Evolutionary conservation across 1,140 invertebrate genomes (phyloP).

Genomic region (Galleria mellonella): DNA sequence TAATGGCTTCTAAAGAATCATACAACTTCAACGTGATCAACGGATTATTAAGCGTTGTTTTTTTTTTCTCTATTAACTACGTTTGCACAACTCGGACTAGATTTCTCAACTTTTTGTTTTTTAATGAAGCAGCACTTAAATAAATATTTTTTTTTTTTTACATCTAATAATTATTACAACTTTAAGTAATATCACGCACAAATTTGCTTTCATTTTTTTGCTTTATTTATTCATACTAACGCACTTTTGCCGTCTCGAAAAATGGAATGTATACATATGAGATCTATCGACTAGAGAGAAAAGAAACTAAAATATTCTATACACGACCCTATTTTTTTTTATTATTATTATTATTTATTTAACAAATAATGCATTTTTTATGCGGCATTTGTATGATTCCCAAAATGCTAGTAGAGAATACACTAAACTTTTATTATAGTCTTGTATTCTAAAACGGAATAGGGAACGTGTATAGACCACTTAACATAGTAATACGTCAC

Average conservation of each 20-base stretch:
- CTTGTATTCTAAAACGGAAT: no score
- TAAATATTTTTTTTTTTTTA: constrained; percentile 24
- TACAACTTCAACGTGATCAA: no score
- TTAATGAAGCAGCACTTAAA: constrained; percentile 41
- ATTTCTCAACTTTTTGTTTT: constrained; percentile 31
- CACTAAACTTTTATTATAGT: no score
- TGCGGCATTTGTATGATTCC: no score
- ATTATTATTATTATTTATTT: no score
- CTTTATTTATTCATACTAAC: constrained; percentile 6
- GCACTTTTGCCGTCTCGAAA: neutral
- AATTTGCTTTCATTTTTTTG: constrained; percentile 26
- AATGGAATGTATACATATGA: constrained; percentile 37
- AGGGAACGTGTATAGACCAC: no score
- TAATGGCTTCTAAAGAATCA: no score
- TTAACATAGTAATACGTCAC: no score
- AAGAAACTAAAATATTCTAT: neutral
- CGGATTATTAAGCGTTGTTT: constrained; percentile 17
- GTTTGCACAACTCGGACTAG: constrained; percentile 58
- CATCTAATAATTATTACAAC: constrained; percentile 30
- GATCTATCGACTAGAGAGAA: constrained; percentile 44
- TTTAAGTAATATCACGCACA: constrained; percentile 64
- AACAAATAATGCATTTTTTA: no score
- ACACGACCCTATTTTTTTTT: no score
- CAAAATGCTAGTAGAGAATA: no score
- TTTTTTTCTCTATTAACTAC: constrained; percentile 32